A percentile compares a stretch with the other conserved stretches of the same genome.
Conservation (phyloP, 2,888 invertebrate species). For the Pedicia rivosa region DNA sequence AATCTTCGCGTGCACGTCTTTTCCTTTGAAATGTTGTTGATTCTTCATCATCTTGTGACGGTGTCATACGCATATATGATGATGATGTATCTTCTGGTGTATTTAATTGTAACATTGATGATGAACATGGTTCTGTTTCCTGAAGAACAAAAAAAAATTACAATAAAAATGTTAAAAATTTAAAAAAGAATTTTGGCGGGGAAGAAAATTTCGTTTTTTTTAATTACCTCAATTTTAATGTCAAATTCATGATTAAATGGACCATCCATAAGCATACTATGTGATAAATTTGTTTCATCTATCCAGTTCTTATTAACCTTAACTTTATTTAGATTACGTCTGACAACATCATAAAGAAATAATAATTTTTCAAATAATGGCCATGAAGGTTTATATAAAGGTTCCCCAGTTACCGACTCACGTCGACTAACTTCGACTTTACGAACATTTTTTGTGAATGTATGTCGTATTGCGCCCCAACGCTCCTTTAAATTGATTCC, state of each 20-base stretch:
- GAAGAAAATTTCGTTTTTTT: too few species aligned
- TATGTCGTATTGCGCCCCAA: slow-evolving; percentile 4
- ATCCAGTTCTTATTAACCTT: slow-evolving; percentile 4
- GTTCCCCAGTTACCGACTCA: neutral
- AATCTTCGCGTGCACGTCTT: slow-evolving; percentile 3
- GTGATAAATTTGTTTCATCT: slow-evolving; percentile 1
- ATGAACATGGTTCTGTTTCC: slow-evolving; percentile 4
- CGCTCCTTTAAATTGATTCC: slow-evolving; percentile 4
- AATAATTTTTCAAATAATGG: slow-evolving; percentile 4
- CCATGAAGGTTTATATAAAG: slow-evolving; percentile 3
- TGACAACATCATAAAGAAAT: slow-evolving; percentile 4
- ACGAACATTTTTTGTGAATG: slow-evolving; percentile 4
- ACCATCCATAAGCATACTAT: slow-evolving; percentile 1
- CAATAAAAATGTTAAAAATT: neutral
- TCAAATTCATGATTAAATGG: slow-evolving; percentile 1
- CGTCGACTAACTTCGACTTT: slow-evolving; percentile 5
- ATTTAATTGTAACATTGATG: slow-evolving; percentile 2
- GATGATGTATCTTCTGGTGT: slow-evolving; percentile 4
- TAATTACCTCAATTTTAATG: slow-evolving; percentile 3
- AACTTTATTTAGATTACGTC: slow-evolving; percentile 4
- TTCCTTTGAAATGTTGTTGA: neutral
- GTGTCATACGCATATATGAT: slow-evolving; percentile 3
- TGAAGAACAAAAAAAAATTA: neutral
- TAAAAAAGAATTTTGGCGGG: neutral
- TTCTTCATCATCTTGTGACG: slow-evolving; percentile 3